Evolutionary conservation across 2,113 vertebrate genomes (phyloP), one percentile per base, ranked within the genome.

Genomic region (Perca fluviatilis): DNA sequence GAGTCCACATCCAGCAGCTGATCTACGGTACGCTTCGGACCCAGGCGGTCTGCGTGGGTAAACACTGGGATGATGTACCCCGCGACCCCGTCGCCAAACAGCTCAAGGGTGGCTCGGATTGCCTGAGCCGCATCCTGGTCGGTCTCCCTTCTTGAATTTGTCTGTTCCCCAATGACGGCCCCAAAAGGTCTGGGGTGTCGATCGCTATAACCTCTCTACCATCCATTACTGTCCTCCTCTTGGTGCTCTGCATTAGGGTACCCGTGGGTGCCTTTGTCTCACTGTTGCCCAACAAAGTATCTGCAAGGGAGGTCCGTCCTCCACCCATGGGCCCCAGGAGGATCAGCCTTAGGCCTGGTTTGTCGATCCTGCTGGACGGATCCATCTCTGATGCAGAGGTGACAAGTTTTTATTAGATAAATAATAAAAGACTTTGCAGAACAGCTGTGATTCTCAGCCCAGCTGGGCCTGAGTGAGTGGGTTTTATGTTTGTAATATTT

Each of bases 131-230:
- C 80, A 5, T 92, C 84, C 21, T 83, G 82, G 19, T 80, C 47
- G 0, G 50, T 6, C 1, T 1, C 50, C 6, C n/a, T n/a, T n/a
- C n/a, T n/a, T n/a, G n/a, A n/a, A n/a, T n/a, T n/a, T n/a, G n/a
- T n/a, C n/a, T n/a, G 58, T 61, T 60, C 23, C 11, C 89, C 47
- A 94, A 19, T 0, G 86, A 90, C 0, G 40, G 6, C 2, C 91
- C 90, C 27, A 95, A 78, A 54, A 95, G 64, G 82, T 94, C 94
- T 1, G 94, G 93, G 25, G 94, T 93, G 77, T 94, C 83, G 4
- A 95, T 66, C 33, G 93, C 75, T 0, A 53, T 88, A 0, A 95
- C 67, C 53, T 91, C 86, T 54, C 73, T 70, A 0, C 85, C 77
- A 0, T 92, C 85, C 11, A 92, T 57, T 3, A 87, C 40, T 5